Evolutionary conservation across 2,113 vertebrate genomes (phyloP), one percentile per base, ranked within the genome.

Genomic region (Cryptomyrus ogoouensis): DNA sequence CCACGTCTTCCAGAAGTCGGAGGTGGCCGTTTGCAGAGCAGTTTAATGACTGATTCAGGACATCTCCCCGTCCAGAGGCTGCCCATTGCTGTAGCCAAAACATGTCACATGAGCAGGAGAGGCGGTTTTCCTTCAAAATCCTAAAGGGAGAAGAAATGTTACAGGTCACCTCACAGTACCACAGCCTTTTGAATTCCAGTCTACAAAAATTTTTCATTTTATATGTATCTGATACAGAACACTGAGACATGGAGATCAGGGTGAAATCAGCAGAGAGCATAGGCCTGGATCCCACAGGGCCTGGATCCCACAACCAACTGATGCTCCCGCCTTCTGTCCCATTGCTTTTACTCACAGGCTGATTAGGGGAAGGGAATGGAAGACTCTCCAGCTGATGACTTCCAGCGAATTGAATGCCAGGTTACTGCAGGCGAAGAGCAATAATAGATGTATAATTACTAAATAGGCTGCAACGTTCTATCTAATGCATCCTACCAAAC

Each of bases 41-140:
- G 39, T 10, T 88, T 85, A 98, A 88, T 0, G 92, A 93, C 74
- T 97, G 98, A 46, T 93, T 95, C 15, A 94, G 94, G 58, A 96
- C 84, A 9, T 96, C 95, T 0, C 93, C 95, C 1, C 93, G 95
- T 0, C 93, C 95, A 3, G 85, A 91, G 0, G 91, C 92, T 90
- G 97, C 95, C 97, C 97, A 98, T 89, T 95, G 94, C 94, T 96
- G 96, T 47, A 99, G 95, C 98, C 98, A 99, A 91, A 90, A 95
- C 12, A 98, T 93, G 3, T 96, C 95, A 10, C 98, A 99, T 0
- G 97, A 97, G 87, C 98, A 99, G 1, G 58, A 89, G 0, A 99
- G 94, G 3, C 96, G 97, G 89, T 99, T 99, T 74, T 97, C 97
- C 83, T 93, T 94, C 90, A 99, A 91, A 91, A 97, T 91, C 90